A percentile compares a stretch with the other conserved stretches of the same genome.
These are phyloP conservation scores for Odontocerum albicorne DNA, from an alignment of 2,888 invertebrate genomes.

Conservation along the genomic window DNA sequence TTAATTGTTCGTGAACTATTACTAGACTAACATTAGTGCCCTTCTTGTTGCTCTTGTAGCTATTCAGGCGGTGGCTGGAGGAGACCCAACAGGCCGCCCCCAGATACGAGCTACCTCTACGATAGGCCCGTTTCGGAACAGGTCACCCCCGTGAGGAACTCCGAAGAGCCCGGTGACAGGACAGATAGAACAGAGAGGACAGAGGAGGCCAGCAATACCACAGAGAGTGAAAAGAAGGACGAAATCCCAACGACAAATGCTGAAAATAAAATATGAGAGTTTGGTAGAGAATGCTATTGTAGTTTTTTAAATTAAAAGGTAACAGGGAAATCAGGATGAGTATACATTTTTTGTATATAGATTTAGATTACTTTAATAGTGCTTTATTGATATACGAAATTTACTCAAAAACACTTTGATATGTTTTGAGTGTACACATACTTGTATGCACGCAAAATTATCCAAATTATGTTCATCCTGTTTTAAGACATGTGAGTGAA, in stretches of 20 bases:
- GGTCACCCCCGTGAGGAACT: constrained; percentile 3
- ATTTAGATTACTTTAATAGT: too few species aligned
- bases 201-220: neutral
- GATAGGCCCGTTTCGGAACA: constrained; percentile 22
- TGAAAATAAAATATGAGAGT: neutral
- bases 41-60: constrained; percentile 32
- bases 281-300: too few species aligned
- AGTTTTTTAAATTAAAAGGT: too few species aligned
- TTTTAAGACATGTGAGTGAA: too few species aligned
- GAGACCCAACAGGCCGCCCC: constrained; percentile 21
- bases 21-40: constrained; percentile 23
- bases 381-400: too few species aligned
- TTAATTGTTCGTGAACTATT: too few species aligned
- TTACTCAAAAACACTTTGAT: too few species aligned
- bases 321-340: too few species aligned
- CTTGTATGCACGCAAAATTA: too few species aligned
- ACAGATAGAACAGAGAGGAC: neutral
- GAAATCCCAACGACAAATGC: neutral
- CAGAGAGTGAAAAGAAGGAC: constrained; percentile 2
- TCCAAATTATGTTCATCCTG: too few species aligned
- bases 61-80: constrained; percentile 32
- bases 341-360: too few species aligned
- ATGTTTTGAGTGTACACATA: too few species aligned
- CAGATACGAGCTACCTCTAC: constrained; percentile 27
- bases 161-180: neutral